Evolutionary conservation across 2,797 vertebrate species (phyloP), one percentile per base, ranked within the genome.

Genomic region (Centropyge bicolor): DNA sequence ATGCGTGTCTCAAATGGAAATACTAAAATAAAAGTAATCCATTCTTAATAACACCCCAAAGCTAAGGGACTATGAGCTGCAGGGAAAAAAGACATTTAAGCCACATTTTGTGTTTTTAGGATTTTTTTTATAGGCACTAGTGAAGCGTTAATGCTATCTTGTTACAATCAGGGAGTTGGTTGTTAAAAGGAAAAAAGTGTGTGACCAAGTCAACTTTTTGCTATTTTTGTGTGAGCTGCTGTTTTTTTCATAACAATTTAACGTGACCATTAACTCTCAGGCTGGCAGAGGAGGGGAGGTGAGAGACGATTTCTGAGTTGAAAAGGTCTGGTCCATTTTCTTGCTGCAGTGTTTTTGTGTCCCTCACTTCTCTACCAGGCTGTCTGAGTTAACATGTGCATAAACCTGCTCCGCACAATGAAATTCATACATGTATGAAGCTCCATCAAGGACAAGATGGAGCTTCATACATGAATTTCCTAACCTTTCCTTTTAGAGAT

Each of bases 271-370:
- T n/a, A 55, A 66, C 38, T 78, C 20, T 46, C 6, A 49, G 36
- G n/a, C 64, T n/a, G 57, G 3, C n/a, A 65, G 19, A 66, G 59
- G 1, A 57, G 27, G 35, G 59, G 1, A 63, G 27, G 31, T 49
- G 12, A 13, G 35, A 62, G 61, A 59, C 5, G n/a, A 40, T 80
- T 59, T 60, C 54, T 52, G 54, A 68, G 60, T 9, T 49, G 51
- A 62, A 68, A 51, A 38, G 48, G 3, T 62, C 62, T 87, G 77
- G 74, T 83, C 80, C 55, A 70, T 56, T 80, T 87, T 56, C n/a
- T 14, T 64, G 17, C 81, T 75, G 65, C 54, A 38, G n/a, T 60
- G 31, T 74, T 78, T 51, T 20, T 52, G n/a, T 68, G 46, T 10
- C 64, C 52, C 74, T 79, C 51, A 70, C 7, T 45, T 70, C n/a